These are phyloP conservation scores for Thinocorus orbignyianus DNA, from an alignment of 2,113 vertebrate species.

Conservation along the genomic window DNA sequence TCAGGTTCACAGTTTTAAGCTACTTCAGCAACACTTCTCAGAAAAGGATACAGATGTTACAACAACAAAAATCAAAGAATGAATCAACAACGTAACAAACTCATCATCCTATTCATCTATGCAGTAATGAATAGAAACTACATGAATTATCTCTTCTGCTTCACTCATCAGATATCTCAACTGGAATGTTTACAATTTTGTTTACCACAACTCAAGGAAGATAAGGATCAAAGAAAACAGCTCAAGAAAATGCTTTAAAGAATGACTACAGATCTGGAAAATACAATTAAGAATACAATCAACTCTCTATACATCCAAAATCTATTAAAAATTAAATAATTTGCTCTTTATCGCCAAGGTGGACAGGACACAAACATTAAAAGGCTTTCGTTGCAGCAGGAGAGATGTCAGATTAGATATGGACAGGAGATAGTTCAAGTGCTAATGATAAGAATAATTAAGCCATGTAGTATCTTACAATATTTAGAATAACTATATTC, in stretches of 20 bases:
- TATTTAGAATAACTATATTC: background rate
- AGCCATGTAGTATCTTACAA: background rate
- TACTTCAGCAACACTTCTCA: background rate
- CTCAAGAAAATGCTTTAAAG: background rate
- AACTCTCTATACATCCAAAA: background rate
- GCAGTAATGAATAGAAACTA: background rate
- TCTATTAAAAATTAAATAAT: background rate
- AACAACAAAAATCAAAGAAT: background rate
- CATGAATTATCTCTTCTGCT: background rate
- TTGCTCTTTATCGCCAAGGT: background rate
- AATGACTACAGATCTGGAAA: background rate
- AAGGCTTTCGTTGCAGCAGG: background rate
- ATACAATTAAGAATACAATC: background rate
- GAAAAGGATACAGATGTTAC: background rate
- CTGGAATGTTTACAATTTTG: background rate
- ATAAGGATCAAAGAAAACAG: background rate
- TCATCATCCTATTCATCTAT: background rate
- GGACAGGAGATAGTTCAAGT: background rate
- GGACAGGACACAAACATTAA: background rate
- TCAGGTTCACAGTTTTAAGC: background rate
- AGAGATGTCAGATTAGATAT: background rate
- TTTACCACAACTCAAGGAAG: background rate
- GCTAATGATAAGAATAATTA: background rate
- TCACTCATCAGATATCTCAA: background rate
- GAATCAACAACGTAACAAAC: background rate